Base-by-base conservation (phyloP, 2,113 vertebrate genomes). In the Okapia johnstoni region DNA sequence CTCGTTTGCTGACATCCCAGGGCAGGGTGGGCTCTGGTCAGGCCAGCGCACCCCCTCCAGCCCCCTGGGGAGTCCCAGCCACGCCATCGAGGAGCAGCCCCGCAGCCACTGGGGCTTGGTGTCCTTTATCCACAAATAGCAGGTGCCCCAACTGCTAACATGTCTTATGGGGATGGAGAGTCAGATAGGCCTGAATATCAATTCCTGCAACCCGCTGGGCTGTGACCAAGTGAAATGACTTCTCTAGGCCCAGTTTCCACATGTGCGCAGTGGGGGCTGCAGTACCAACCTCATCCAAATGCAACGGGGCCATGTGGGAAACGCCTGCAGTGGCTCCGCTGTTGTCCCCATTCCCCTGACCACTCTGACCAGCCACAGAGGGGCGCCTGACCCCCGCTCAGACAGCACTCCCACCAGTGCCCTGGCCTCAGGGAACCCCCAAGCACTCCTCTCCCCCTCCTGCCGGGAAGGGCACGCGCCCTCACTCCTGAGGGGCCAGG, bases 251-350 rank as follows among this genome's bases (percentile, higher is more conserved):
- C 73, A 9, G 43, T 36, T 8, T 50, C 66, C 85, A 43, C 11
- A 3, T 54, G 40, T 57, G 26, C 25, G 17, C 26, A 1, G 15
- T 0, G 30, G 33, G 81, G 30, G 10, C 21, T 76, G n/a, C 43
- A 25, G 2, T 14, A 5, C 58, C 58, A 12, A 12, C n/a, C 12
- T 11, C 0, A 1, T 7, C 36, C 7, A n/a, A 36, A 55, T 2
- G 0, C 26, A 23, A 4, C 0, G 0, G 43, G 28, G 33, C 0
- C 9, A 11, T 0, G 25, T 0, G 17, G 80, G 40, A 4, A 23
- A 21, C 0, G 55, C 48, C 85, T 25, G 1, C 17, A 0, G 33
- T 10, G 26, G 76, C 92, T 84, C 61, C 2, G 2, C 21, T 15
- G n/a, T 28, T 50, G 33, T 54, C 36, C 26, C 40, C 15, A 33